These are phyloP conservation scores for Piaya cayana DNA, from an alignment of 2,113 vertebrate species.

Conservation along the genomic window DNA sequence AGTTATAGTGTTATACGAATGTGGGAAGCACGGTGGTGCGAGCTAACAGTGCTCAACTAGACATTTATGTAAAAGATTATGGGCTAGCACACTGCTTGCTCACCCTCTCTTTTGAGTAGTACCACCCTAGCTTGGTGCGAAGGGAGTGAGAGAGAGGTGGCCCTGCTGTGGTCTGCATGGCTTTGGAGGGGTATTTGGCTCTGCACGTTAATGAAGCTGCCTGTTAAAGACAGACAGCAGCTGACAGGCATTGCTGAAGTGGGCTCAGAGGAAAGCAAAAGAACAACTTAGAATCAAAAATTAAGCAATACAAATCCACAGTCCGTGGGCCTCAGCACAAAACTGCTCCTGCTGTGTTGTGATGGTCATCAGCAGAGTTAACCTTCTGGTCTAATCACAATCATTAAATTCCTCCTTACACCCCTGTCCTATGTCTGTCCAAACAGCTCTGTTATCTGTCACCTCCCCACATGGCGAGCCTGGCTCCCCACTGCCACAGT, in stretches of 20 bases:
- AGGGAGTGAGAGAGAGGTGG: not conserved
- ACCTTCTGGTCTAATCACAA: conserved; percentile 50
- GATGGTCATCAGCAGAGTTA: not conserved
- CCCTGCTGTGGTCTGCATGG: not conserved
- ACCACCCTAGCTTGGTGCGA: not conserved
- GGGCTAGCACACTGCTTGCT: not conserved
- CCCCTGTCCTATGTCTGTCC: conserved; percentile 25
- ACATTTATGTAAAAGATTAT: not conserved
- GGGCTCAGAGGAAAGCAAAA: not conserved
- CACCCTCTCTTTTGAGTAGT: fast-evolving
- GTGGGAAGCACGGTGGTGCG: fast-evolving
- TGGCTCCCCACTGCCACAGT: not conserved
- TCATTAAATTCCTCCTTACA: conserved; percentile 40
- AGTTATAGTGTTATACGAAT: not conserved
- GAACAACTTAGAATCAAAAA: not conserved
- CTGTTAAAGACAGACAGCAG: not conserved
- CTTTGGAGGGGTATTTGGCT: fast-evolving
- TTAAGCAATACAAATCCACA: not conserved
- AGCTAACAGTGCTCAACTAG: not conserved
- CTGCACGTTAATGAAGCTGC: fast-evolving
- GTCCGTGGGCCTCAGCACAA: fast-evolving
- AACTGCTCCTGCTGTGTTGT: not conserved
- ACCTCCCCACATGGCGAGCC: conserved; percentile 1
- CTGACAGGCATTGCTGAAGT: not conserved
- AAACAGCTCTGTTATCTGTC: conserved; percentile 58